A percentile compares a stretch with the other conserved stretches of the same genome.
phyloP scores from a whole-genome alignment of 92 coral and sea anemone genomes.

The Porites cylindrica region DNA sequence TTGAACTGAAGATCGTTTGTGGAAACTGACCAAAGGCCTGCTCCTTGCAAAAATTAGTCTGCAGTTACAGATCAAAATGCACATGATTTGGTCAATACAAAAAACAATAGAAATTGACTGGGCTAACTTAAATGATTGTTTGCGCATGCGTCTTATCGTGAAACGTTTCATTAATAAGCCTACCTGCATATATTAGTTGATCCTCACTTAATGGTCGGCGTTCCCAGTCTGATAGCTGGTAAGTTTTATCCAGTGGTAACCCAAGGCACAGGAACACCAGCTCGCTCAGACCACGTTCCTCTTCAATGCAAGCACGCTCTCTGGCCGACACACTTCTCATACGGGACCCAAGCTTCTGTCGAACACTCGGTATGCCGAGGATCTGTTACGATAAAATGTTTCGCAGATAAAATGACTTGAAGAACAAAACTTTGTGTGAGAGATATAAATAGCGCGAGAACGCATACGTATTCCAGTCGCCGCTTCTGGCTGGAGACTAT shows the following conservation, averaged over 20 bases:
- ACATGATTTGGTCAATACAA: no score
- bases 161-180: neutral
- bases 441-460: no score
- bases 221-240: conserved; percentile 99
- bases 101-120: no score
- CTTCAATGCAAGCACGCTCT: conserved; percentile 46
- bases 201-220: conserved; percentile 87
- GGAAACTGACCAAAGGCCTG: no score
- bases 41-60: no score
- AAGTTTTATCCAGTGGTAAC: conserved; percentile 91
- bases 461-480: no score
- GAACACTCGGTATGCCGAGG: conserved; percentile 41
- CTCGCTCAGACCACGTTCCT: conserved; percentile 94
- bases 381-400: conserved; percentile 8
- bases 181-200: conserved; percentile 94
- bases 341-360: conserved; percentile 27
- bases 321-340: conserved; percentile 32
- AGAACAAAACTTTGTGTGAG: no score
- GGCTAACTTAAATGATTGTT: no score
- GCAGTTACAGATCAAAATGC: no score
- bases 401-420: neutral
- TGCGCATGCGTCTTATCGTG: no score
- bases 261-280: conserved; percentile 90
- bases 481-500: no score
- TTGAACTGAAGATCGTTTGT: no score